Conservation (phyloP, 2,113 vertebrate genomes). For the Ahaetulla prasina region DNA sequence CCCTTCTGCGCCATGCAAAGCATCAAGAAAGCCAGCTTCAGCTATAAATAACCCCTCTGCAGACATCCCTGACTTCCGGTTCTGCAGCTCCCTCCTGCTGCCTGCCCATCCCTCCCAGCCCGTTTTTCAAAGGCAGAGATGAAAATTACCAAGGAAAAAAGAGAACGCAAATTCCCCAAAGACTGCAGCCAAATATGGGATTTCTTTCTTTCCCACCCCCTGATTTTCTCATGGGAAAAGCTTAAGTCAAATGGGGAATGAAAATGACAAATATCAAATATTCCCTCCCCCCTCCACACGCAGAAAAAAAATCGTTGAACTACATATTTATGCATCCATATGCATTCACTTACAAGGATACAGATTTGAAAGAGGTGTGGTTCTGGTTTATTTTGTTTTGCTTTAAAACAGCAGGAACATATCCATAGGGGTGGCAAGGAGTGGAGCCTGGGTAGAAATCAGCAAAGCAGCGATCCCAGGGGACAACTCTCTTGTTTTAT, state of each 20-base stretch:
- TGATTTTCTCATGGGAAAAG: not conserved
- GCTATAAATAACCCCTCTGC: slow-evolving; percentile 30
- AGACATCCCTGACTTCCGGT: slow-evolving; percentile 30
- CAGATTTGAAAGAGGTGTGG: not conserved
- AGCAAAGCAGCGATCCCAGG: not conserved
- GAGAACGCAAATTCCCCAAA: not conserved
- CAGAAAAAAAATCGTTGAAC: not conserved
- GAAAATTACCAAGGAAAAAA: not conserved
- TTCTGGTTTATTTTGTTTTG: not conserved
- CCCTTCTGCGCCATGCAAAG: slow-evolving; percentile 20
- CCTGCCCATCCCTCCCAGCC: not conserved
- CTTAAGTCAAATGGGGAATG: not conserved
- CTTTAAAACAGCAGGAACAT: not conserved
- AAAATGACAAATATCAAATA: not conserved
- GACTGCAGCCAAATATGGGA: not conserved
- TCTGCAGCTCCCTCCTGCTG: slow-evolving; percentile 18
- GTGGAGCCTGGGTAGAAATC: not conserved
- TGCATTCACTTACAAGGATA: not conserved
- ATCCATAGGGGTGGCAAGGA: not conserved
- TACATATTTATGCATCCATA: not conserved
- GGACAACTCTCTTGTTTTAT: not conserved
- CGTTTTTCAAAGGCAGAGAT: not conserved
- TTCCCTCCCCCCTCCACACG: not conserved
- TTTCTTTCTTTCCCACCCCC: not conserved
- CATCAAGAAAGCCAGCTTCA: slow-evolving; percentile 16